Evolutionary conservation across 2,888 invertebrate species (phyloP), one percentile per base, ranked within the genome.

Genomic region (Parthenolecanium corni): DNA sequence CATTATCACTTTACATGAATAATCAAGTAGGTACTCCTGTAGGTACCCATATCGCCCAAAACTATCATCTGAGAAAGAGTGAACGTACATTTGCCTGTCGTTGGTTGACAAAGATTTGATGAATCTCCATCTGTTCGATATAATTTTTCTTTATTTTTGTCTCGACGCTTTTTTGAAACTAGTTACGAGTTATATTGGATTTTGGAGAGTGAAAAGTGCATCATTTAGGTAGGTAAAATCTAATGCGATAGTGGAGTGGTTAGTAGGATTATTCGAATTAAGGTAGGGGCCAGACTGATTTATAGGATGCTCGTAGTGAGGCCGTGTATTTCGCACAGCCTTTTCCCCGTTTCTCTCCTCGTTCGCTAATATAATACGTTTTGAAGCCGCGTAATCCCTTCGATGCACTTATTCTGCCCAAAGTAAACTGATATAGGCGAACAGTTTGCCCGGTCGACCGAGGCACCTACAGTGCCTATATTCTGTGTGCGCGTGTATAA

Each of bases 251-350:
- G 23, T 23, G 44, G 56, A 56, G 56, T 25, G 56, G 57, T 57
- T 57, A 46, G 57, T 47, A 57, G 57, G 57, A 57, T 57, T 57
- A 57, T 57, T 57, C 31, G 57, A 57, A 57, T 57, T 57, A 57
- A 57, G 57, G 57, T 57, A 57, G 57, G 31, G 57, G 42, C 57
- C 46, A 47, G 57, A 57, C 44, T 57, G 57, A 57, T 57, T 57
- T 57, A 57, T 57, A 57, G 46, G 57, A 46, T 44, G 47, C 57
- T 57, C 46, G 46, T 31, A 47, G 46, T 47, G 23, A 44, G 57
- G 57, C 57, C 24, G 36, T 47, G 49, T 49, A 49, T 49, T 49
- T 49, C 21, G 49, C 23, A 31, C 49, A 49, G 46, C 57, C 57
- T 57, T 57, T 57, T 57, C 46, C 57, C 57, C 46, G 42, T 57